Evolutionary conservation across 2,113 vertebrate species (phyloP).

Genomic region (Ophthalmolycus amberensis): DNA sequence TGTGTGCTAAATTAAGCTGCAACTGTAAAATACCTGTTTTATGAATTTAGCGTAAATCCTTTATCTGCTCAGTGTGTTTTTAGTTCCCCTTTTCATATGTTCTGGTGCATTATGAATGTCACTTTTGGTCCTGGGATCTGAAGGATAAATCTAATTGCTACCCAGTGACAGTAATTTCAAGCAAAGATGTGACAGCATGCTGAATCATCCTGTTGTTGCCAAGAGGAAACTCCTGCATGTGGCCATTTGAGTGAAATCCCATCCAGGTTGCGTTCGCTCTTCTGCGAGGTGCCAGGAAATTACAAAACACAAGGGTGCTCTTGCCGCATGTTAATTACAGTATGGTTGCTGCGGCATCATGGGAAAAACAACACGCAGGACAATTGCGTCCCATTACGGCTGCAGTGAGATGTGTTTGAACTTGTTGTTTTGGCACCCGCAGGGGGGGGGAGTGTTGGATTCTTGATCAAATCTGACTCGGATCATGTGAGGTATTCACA

Average conservation of each 20-base stretch:
- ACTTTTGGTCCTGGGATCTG: constrained; percentile 3
- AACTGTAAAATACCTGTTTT: neutral
- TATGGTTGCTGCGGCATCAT: constrained; percentile 36
- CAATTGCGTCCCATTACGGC: constrained; percentile 11
- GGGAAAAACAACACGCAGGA: constrained; percentile 39
- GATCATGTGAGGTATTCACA: neutral
- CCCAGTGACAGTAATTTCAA: constrained; percentile 45
- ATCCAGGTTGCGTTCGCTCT: constrained; percentile 41
- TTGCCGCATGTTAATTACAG: constrained; percentile 31
- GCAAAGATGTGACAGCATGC: constrained; percentile 15
- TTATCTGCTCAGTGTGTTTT: neutral
- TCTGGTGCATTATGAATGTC: neutral
- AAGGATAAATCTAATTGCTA: constrained; percentile 34
- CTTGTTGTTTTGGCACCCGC: constrained; percentile 27
- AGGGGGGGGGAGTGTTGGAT: neutral
- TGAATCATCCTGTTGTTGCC: constrained; percentile 45
- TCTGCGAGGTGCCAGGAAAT: constrained; percentile 51
- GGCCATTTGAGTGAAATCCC: constrained; percentile 46
- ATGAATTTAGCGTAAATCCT: neutral
- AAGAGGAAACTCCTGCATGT: constrained; percentile 57
- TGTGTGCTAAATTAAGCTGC: neutral
- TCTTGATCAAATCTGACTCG: constrained; percentile 2
- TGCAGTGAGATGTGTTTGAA: constrained; percentile 44
- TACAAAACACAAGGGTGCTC: constrained; percentile 11
- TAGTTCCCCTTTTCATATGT: neutral